phyloP scores from a whole-genome alignment of 2,888 invertebrate genomes.

The Patella depressa region DNA sequence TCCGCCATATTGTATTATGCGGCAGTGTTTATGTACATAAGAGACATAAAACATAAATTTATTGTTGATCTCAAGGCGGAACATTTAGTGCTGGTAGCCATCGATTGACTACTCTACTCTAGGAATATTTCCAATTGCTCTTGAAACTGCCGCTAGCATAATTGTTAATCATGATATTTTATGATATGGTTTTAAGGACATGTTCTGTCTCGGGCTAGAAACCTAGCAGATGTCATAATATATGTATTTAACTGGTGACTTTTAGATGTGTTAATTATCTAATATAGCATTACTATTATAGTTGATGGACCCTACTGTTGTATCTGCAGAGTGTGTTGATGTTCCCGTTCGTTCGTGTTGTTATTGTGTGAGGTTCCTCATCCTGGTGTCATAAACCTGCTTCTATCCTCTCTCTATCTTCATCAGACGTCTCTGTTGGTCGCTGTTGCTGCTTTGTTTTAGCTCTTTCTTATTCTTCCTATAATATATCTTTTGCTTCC shows the following conservation, averaged over 20 bases:
- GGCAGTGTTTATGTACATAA: neutral
- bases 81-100: constrained; percentile 1
- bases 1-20: constrained; percentile 7
- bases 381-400: too few species aligned
- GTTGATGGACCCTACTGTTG: neutral
- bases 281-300: too few species aligned
- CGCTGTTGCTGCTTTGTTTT: too few species aligned
- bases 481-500: too few species aligned
- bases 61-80: neutral
- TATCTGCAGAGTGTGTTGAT: neutral
- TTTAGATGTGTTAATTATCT: too few species aligned
- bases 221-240: too few species aligned
- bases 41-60: neutral
- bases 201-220: too few species aligned
- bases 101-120: constrained; percentile 2
- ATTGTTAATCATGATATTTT: neutral
- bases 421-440: too few species aligned
- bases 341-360: neutral
- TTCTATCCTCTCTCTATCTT: too few species aligned
- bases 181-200: too few species aligned
- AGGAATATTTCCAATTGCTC: constrained; percentile 3
- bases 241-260: too few species aligned
- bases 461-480: too few species aligned
- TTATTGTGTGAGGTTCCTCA: neutral
- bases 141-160: neutral